Evolutionary conservation across 2,113 vertebrate genomes (phyloP).

Genomic region (Peucedramus taeniatus): DNA sequence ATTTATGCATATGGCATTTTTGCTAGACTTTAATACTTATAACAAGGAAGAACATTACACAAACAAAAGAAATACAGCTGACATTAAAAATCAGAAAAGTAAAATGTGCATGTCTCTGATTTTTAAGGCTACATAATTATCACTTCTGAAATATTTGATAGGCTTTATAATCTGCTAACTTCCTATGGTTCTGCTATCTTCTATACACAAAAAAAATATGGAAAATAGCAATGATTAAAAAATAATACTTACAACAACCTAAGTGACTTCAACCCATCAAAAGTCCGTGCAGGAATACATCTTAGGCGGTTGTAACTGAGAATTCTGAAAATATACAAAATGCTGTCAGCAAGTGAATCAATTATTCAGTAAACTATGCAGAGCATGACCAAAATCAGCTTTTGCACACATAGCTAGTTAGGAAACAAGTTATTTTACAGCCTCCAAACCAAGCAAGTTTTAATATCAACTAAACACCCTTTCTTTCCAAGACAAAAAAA

Average conservation of each 20-base stretch:
- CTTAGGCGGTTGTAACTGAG: constrained; percentile 93
- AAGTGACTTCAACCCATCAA: constrained; percentile 89
- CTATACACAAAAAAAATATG: not conserved
- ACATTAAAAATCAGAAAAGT: not conserved
- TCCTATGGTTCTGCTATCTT: not conserved
- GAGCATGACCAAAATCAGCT: not conserved
- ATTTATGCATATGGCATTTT: not conserved
- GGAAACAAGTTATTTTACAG: constrained; percentile 3
- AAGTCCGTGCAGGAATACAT: constrained; percentile 88
- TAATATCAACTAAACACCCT: not conserved
- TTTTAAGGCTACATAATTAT: not conserved
- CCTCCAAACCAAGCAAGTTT: constrained; percentile 1
- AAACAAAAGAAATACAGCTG: not conserved
- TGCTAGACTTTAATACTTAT: not conserved
- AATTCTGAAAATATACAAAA: constrained; percentile 78
- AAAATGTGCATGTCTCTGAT: not conserved
- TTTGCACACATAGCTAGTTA: constrained; percentile 2
- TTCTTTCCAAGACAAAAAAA: not conserved
- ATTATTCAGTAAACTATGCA: not conserved
- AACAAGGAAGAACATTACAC: not conserved
- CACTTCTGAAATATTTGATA: not conserved
- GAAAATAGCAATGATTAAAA: not conserved
- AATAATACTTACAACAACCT: constrained; percentile 86
- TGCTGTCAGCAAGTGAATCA: not conserved
- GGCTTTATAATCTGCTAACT: not conserved